phyloP scores from a whole-genome alignment of 2,113 vertebrate species.

The Romanogobio albipinnatus region DNA sequence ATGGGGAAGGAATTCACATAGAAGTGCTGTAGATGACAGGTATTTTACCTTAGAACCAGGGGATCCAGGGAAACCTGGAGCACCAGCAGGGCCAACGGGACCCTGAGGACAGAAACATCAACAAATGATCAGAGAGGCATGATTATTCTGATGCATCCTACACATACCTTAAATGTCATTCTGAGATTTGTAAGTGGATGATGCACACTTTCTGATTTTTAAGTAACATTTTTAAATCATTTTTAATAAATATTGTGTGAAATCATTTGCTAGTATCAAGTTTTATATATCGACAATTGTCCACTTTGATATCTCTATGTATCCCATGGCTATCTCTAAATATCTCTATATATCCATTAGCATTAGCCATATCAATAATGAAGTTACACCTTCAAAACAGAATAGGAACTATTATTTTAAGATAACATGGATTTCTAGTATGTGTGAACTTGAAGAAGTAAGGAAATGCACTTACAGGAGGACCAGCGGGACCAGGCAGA shows the following conservation, averaged over 20 bases:
- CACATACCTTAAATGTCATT: neutral
- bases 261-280: neutral
- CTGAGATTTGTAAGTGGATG: neutral
- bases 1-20: neutral
- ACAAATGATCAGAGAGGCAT: neutral
- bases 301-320: neutral
- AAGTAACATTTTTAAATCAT: neutral
- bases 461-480: conserved; percentile 83
- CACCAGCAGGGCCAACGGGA: conserved; percentile 90
- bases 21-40: neutral
- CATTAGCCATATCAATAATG: neutral
- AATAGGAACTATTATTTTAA: neutral
- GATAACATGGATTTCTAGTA: neutral
- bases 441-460: neutral
- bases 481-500: conserved; percentile 91
- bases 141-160: neutral
- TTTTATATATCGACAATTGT: neutral
- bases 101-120: conserved; percentile 75
- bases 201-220: neutral
- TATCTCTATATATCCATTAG: neutral
- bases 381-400: neutral
- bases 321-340: too few species aligned
- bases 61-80: conserved; percentile 94
- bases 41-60: conserved; percentile 89
- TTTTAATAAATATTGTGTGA: neutral